Percentiles rank a stretch among this genome's conserved stretches.
phyloP scores from a whole-genome alignment of 2,888 invertebrate genomes.

The Orchesella flavescens region DNA sequence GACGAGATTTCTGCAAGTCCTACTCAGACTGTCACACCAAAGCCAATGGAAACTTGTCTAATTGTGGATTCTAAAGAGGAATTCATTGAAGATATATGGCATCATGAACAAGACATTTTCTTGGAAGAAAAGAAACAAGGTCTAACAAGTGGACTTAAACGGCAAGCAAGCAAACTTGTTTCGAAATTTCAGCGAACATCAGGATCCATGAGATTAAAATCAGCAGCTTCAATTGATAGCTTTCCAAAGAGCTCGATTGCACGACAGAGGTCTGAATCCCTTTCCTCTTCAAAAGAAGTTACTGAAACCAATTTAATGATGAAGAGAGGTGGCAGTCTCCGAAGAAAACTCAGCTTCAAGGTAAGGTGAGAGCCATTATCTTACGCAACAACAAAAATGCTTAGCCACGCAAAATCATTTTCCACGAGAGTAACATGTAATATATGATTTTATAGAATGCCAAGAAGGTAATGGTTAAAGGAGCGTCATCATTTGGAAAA shows the following conservation, averaged over 20 bases:
- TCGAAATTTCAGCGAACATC: conserved; percentile 39
- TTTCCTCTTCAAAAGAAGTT: neutral
- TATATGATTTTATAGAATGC: neutral
- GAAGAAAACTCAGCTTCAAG: conserved; percentile 51
- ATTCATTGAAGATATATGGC: neutral
- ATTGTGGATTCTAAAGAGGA: neutral
- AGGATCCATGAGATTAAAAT: conserved; percentile 26
- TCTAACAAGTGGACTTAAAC: conserved; percentile 22
- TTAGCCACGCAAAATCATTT: neutral
- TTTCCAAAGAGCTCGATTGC: conserved; percentile 12
- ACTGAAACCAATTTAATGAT: neutral
- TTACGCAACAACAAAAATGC: neutral
- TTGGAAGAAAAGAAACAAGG: conserved; percentile 21
- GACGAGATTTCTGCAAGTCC: neutral
- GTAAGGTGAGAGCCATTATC: conserved; percentile 42
- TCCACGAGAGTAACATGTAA: neutral
- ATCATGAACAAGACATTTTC: neutral
- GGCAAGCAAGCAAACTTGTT: conserved; percentile 43
- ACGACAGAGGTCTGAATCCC: conserved; percentile 2
- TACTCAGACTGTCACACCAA: neutral
- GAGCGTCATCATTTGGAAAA: conserved; percentile 44
- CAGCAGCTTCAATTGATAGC: conserved; percentile 31
- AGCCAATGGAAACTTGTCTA: too few species aligned
- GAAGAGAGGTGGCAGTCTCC: conserved; percentile 10
- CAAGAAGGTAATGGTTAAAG: conserved; percentile 38